These are phyloP conservation scores for Parotia lawesii DNA, from an alignment of 2,113 vertebrate genomes.

Conservation along the genomic window DNA sequence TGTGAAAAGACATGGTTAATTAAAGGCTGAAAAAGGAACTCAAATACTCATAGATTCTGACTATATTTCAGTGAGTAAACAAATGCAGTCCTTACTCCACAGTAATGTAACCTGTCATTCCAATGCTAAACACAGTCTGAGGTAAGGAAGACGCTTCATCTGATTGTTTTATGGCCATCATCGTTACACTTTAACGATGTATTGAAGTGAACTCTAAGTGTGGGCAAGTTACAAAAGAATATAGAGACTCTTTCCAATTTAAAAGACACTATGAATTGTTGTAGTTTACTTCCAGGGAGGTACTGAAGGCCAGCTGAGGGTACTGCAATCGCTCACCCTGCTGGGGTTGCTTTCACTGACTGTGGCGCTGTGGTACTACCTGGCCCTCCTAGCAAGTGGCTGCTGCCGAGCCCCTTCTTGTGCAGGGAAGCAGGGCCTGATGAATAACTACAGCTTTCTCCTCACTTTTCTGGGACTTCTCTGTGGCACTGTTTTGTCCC, in stretches of 20 bases:
- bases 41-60: background rate
- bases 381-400: background rate
- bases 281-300: background rate
- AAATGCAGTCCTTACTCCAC: background rate
- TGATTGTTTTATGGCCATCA: background rate
- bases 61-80: background rate
- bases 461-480: background rate
- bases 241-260: background rate
- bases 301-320: background rate
- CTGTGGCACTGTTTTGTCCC: background rate
- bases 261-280: background rate
- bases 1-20: background rate
- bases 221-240: background rate
- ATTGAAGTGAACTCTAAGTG: background rate
- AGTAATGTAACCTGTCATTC: background rate
- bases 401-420: rapidly evolving
- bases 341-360: background rate
- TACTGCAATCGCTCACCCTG: background rate
- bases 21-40: conserved; percentile 1
- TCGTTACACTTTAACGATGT: rapidly evolving
- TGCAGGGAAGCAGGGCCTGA: background rate
- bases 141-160: background rate
- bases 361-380: background rate
- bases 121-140: background rate
- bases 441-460: background rate